Base-by-base conservation (phyloP, 2,797 vertebrate genomes). In the Silurus lanzhouensis region DNA sequence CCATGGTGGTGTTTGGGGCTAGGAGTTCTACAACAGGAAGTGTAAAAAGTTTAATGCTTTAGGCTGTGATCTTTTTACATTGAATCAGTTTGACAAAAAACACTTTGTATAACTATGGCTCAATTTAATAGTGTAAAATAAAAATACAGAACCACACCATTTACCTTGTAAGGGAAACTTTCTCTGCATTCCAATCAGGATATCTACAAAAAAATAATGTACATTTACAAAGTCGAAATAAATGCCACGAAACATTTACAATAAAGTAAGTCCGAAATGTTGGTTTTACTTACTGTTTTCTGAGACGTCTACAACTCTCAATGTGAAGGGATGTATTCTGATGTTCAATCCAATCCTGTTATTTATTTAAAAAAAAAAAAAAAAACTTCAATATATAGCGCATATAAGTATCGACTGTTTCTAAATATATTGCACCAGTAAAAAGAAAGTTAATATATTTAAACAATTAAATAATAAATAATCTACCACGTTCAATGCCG, bases 341-440 rank as follows among this genome's bases (percentile, higher is more conserved):
- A 91, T 99, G 98, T 85, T 94, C 91, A 89, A 97, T 95, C 98
- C 98, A 99, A 76, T 97, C 95, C 98, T 99, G 89, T 74, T 44
- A 84, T 77, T 68, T 52, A 52, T 52, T 52, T 3, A 31, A 31
- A 31, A 3, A 31, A 3, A 3, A 38, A 38, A 38, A 38, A 38
- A 52, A 10, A 52, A 52, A 52, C 85, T 84, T 74, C 81, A 72
- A 84, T 31, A 64, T 31, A 64, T 14, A 25, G 20, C 31, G 38
- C 20, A 87, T 25, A 82, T 5, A 44, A 13, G 6, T n/a, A 58
- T 52, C 10, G 25, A 67, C 19, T 68, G 15, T 63, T 17, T 78
- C 15, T 14, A 76, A 60, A 74, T 5, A 63, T 58, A 71, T 31
- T 27, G 31, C 7, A 6, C 10, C 9, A 38, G 19, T 57, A 12